Percentiles rank a stretch among this genome's conserved stretches.
Evolutionary conservation across 2,888 invertebrate genomes (phyloP).

Genomic region (Phalangium opilio): DNA sequence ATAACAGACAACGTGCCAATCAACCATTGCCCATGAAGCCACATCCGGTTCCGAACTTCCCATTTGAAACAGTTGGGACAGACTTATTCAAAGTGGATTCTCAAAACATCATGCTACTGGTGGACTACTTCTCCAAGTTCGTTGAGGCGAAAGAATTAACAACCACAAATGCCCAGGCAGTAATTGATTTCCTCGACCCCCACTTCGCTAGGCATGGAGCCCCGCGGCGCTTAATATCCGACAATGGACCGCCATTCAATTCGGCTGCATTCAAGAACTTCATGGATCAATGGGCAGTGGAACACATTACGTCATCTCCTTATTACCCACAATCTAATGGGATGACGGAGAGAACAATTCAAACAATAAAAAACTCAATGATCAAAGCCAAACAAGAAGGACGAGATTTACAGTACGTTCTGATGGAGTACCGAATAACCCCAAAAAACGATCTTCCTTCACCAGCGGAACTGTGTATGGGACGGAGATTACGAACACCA

Average conservation of each 20-base stretch:
- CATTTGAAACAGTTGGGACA: conserved; percentile 1
- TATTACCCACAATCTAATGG: conserved; percentile 5
- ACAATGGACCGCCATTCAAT: conserved; percentile 7
- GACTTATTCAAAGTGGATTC: conserved; percentile 1
- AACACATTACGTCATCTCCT: conserved; percentile 2
- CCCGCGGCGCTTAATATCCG: neutral
- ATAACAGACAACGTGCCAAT: conserved; percentile 1
- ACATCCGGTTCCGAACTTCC: neutral
- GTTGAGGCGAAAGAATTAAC: conserved; percentile 4
- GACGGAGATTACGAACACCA: neutral
- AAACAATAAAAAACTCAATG: conserved; percentile 1
- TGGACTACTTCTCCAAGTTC: conserved; percentile 6
- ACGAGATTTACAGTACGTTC: conserved; percentile 1
- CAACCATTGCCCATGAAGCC: neutral
- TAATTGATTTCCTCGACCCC: conserved; percentile 2
- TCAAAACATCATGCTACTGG: neutral
- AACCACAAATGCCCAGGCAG: neutral
- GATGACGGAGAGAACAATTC: conserved; percentile 4
- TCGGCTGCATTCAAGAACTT: neutral
- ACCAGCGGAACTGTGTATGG: conserved; percentile 1
- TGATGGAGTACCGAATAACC: conserved; percentile 2
- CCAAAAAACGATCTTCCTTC: neutral
- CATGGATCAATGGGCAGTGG: conserved; percentile 1
- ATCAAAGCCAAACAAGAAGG: conserved; percentile 4
- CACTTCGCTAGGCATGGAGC: conserved; percentile 3